phyloP scores from a whole-genome alignment of 2,113 vertebrate genomes.

The Myxocyprinus asiaticus region DNA sequence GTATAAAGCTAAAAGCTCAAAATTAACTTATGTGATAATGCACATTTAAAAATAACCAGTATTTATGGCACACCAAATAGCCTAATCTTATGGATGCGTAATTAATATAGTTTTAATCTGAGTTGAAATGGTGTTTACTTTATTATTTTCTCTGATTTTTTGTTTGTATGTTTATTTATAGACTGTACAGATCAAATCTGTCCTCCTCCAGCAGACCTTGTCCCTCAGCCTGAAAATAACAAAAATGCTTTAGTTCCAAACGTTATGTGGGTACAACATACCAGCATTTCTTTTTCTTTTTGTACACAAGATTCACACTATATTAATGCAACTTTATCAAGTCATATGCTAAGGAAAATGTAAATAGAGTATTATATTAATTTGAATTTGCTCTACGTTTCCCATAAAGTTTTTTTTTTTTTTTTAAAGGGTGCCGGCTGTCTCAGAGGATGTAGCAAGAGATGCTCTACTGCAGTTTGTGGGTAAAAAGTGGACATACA shows the following conservation, averaged over 20 bases:
- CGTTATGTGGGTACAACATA: conserved; percentile 62
- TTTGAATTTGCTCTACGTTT: neutral
- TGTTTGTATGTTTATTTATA: conserved; percentile 26
- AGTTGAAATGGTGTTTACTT: neutral
- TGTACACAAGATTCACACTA: neutral
- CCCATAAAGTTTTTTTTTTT: too few relatives aligned
- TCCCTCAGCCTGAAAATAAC: conserved; percentile 68
- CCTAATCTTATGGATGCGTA: too few relatives aligned
- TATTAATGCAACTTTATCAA: neutral
- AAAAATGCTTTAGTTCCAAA: conserved; percentile 67
- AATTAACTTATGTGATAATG: too few relatives aligned
- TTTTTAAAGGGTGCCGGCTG: conserved; percentile 68
- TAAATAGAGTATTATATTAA: neutral
- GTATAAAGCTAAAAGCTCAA: too few relatives aligned
- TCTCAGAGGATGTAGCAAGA: conserved; percentile 78
- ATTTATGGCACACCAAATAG: too few relatives aligned
- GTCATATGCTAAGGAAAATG: too few relatives aligned
- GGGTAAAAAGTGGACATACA: conserved; percentile 76
- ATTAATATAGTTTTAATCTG: neutral
- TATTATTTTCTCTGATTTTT: neutral
- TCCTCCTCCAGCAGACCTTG: conserved; percentile 69
- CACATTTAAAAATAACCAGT: too few relatives aligned
- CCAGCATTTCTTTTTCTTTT: neutral
- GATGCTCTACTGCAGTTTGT: conserved; percentile 78
- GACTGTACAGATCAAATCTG: conserved; percentile 65